Evolutionary conservation across 2,113 vertebrate genomes (phyloP).

Genomic region (Accipiter cooperii): DNA sequence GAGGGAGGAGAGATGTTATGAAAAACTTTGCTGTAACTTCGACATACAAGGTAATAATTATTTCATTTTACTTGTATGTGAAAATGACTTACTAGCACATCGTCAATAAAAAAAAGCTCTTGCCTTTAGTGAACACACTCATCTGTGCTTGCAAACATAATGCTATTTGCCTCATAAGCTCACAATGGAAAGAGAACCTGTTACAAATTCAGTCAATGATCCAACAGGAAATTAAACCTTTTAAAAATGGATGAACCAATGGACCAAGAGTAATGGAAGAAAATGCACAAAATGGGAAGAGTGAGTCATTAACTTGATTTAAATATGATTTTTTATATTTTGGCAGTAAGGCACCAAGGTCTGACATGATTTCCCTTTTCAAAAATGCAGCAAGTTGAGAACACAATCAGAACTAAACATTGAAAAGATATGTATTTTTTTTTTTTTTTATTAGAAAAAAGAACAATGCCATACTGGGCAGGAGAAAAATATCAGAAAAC

Average conservation of each 20-base stretch:
- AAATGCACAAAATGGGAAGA: conserved; percentile 37
- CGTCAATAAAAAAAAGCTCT: not conserved
- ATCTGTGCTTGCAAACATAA: conserved; percentile 15
- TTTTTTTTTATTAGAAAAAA: not conserved
- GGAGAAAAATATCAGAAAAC: not conserved
- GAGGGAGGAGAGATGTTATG: not conserved
- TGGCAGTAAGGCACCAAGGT: not conserved
- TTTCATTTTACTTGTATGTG: not conserved
- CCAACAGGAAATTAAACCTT: conserved; percentile 63
- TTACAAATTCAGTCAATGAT: conserved; percentile 62
- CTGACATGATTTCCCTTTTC: not conserved
- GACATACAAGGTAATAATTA: not conserved
- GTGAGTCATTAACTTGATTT: conserved; percentile 55
- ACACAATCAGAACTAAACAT: not conserved
- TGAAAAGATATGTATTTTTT: not conserved
- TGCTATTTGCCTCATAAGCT: conserved; percentile 29
- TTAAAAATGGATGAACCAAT: conserved; percentile 63
- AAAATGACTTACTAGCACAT: not conserved
- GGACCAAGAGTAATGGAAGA: conserved; percentile 55
- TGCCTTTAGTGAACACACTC: not conserved
- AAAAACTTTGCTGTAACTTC: not conserved
- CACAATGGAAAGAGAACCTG: conserved; percentile 36
- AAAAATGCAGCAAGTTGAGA: not conserved
- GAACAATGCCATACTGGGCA: not conserved
- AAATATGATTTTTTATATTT: conserved; percentile 42